Evolutionary conservation across 2,113 vertebrate genomes (phyloP).

Genomic region (Megalops atlanticus): DNA sequence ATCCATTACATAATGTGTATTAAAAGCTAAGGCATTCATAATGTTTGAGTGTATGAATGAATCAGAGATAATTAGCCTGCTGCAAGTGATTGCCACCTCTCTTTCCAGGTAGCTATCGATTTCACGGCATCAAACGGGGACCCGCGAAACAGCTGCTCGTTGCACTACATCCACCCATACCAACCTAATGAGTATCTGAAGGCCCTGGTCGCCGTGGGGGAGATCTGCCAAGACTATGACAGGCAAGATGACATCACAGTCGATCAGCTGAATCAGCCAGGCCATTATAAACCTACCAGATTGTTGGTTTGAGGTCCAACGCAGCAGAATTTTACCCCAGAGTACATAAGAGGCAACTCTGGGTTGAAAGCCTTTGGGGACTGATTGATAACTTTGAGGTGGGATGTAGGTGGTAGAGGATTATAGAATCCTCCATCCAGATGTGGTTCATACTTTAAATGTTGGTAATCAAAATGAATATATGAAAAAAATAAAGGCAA

Average conservation of each 20-base stretch:
- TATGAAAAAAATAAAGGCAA: no score
- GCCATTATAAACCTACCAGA: neutral
- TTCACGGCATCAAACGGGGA: conserved; percentile 98
- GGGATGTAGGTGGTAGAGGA: no score
- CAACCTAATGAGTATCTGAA: conserved; percentile 98
- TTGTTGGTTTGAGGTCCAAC: no score
- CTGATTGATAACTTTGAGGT: no score
- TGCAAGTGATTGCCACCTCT: conserved; percentile 1
- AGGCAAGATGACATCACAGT: conserved; percentile 71
- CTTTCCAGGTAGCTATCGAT: conserved; percentile 93
- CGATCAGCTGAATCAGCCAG: neutral
- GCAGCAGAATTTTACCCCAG: no score
- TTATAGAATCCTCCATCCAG: no score
- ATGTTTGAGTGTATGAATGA: neutral
- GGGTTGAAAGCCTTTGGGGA: no score
- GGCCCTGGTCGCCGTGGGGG: conserved; percentile 93
- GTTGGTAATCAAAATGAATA: neutral
- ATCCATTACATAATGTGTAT: neutral
- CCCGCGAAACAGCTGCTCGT: conserved; percentile 95
- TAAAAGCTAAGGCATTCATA: neutral
- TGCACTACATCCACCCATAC: conserved; percentile 98
- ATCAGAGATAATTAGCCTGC: conserved; percentile 7
- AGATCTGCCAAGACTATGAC: conserved; percentile 99
- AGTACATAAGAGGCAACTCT: no score
- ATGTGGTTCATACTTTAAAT: no score